phyloP scores from a whole-genome alignment of 2,113 vertebrate species.

The Tupaia chinensis region DNA sequence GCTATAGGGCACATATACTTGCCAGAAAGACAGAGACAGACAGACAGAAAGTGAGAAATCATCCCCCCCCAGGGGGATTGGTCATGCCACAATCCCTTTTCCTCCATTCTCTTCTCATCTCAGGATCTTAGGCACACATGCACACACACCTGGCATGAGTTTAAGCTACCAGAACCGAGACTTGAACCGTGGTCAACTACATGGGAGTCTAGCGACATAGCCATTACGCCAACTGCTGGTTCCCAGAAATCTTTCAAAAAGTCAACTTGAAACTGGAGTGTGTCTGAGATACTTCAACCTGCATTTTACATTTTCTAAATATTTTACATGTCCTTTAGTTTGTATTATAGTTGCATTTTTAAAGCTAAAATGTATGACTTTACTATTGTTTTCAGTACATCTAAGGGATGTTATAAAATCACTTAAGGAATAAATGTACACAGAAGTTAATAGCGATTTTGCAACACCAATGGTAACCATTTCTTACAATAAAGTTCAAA shows the following conservation, averaged over 20 bases:
- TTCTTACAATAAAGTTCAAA: slow-evolving; percentile 41
- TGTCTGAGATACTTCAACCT: neutral
- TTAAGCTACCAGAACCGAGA: too few relatives aligned
- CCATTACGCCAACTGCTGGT: too few relatives aligned
- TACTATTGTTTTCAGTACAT: neutral
- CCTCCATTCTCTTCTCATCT: too few relatives aligned
- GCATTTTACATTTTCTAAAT: neutral
- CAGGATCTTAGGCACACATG: too few relatives aligned
- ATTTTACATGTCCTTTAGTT: neutral
- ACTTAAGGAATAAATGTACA: neutral
- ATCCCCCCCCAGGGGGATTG: too few relatives aligned
- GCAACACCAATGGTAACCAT: neutral
- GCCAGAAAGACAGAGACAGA: too few relatives aligned
- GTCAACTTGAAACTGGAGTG: neutral
- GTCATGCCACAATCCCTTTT: too few relatives aligned
- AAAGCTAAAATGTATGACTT: neutral
- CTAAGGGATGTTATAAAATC: neutral
- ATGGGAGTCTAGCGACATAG: too few relatives aligned
- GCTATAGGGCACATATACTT: too few relatives aligned
- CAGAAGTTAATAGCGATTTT: neutral
- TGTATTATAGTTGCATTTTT: neutral
- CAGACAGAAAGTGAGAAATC: too few relatives aligned
- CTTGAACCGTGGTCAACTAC: too few relatives aligned
- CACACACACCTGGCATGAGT: too few relatives aligned
- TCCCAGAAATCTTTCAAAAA: neutral